Evolutionary conservation across 30 jellyfish, hydroid and myxozoan genomes (phyloP), one percentile per base, ranked within the genome.

Genomic region (Haliclystus octoradiatus): DNA sequence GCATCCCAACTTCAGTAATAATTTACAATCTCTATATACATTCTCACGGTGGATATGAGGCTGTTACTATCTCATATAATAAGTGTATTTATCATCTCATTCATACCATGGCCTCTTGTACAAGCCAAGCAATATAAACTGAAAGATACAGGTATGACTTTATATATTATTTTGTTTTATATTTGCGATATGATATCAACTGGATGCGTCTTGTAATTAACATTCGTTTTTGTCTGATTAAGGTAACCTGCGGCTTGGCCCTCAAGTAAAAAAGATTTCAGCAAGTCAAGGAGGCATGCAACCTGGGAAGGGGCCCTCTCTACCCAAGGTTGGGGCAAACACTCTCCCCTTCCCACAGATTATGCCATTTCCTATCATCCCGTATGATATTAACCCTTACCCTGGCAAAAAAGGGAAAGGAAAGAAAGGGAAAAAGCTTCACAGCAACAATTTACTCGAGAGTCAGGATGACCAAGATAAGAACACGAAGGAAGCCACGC

Each of bases 221-320:
- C n/a, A n/a, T n/a, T n/a, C n/a, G n/a, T n/a, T n/a, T n/a, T n/a
- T n/a, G n/a, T n/a, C n/a, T n/a, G n/a, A n/a, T 40, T 9, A 9
- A 40, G 57, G 19, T 40, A 9, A 40, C 57, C 14, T 40, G 9
- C 57, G 57, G 19, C 57, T 40, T 9, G 57, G 57, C 19, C 57
- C 57, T 5, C 9, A 40, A 19, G 14, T 19, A 40, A 40, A 40
- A 40, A 9, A 5, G 19, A 40, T 40, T 19, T 40, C 57, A 9
- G 57, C 57, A 9, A 19, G 57, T 40, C 57, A 40, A 40, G 57
- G 57, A 5, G 57, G 57, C 57, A 40, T 40, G 57, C 57, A 40
- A 19, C 83, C 70, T 50, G 81, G 83, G 0, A 87, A 87, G 62
- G 97, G 97, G 28, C 97, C 97, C 26, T 71, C 74, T 88, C 63